Evolutionary conservation across 2,888 invertebrate genomes (phyloP).

Genomic region (Pheosia tremula): DNA sequence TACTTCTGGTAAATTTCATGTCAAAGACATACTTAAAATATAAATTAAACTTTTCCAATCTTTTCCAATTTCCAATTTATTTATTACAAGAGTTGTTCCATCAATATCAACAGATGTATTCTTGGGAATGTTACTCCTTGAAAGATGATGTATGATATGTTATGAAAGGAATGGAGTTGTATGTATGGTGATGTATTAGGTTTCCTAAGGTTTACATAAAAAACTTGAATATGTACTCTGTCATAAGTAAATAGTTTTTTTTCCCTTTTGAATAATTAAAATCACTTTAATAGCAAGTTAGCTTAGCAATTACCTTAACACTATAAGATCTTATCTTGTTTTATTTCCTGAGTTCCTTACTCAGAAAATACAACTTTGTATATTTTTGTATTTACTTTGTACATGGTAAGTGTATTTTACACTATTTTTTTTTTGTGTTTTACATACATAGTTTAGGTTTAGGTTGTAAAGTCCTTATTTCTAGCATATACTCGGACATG

Average conservation of each 20-base stretch:
- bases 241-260: neutral
- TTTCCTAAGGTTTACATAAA: neutral
- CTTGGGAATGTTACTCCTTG: no score
- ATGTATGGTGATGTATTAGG: no score
- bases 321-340: neutral
- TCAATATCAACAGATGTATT: no score
- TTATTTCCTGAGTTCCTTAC: neutral
- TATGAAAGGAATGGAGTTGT: no score
- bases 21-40: slow-evolving; percentile 8
- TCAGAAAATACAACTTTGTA: neutral
- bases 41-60: neutral
- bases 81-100: no score
- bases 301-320: neutral
- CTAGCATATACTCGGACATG: neutral
- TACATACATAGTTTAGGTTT: no score
- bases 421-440: neutral
- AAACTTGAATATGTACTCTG: no score
- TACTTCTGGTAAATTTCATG: slow-evolving; percentile 10
- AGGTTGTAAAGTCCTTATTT: no score
- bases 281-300: neutral
- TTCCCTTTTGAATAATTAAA: neutral
- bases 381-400: neutral
- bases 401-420: no score
- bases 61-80: neutral
- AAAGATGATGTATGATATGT: no score